Percentiles rank a stretch among this genome's conserved stretches.
Conservation (phyloP, 2,113 vertebrate genomes). For the Corythoichthys haematopterus region DNA sequence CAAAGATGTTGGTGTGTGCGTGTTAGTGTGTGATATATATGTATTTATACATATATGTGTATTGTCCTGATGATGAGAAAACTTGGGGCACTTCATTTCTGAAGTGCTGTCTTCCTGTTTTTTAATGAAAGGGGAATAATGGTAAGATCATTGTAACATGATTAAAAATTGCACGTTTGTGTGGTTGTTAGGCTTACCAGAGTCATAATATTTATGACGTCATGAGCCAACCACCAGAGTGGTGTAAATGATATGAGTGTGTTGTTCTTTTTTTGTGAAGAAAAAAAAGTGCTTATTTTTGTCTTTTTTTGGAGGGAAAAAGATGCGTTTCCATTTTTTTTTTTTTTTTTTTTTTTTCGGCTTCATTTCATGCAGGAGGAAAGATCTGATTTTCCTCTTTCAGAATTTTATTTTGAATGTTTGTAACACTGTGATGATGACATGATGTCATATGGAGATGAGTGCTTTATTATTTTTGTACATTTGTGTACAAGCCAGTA, state of each 20-base stretch:
- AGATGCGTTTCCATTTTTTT: conserved; percentile 71
- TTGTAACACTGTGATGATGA: conserved; percentile 82
- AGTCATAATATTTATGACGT: conserved; percentile 99
- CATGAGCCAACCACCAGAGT: conserved; percentile 73
- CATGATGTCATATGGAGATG: conserved; percentile 70
- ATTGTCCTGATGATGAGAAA: conserved; percentile 42
- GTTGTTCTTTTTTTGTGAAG: conserved; percentile 44
- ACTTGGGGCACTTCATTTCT: conserved; percentile 58
- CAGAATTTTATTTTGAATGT: conserved; percentile 50
- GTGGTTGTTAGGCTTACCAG: conserved; percentile 74
- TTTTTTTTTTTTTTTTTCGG: conserved; percentile 56
- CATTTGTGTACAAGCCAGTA: conserved; percentile 82
- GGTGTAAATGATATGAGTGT: conserved; percentile 73
- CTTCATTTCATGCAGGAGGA: conserved; percentile 80
- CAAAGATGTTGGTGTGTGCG: conserved; percentile 73
- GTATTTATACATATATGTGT: conserved; percentile 47
- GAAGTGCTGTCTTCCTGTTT: conserved; percentile 64
- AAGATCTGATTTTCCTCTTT: conserved; percentile 73
- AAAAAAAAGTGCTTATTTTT: conserved; percentile 53
- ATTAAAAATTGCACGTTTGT: conserved; percentile 75
- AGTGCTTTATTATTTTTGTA: conserved; percentile 81
- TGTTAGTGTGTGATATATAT: conserved; percentile 63
- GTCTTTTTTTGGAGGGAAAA: conserved; percentile 61
- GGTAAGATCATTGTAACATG: conserved; percentile 76
- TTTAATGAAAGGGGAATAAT: conserved; percentile 75